These are phyloP conservation scores for Anthrax anthrax DNA, from an alignment of 2,888 invertebrate genomes.

Conservation along the genomic window DNA sequence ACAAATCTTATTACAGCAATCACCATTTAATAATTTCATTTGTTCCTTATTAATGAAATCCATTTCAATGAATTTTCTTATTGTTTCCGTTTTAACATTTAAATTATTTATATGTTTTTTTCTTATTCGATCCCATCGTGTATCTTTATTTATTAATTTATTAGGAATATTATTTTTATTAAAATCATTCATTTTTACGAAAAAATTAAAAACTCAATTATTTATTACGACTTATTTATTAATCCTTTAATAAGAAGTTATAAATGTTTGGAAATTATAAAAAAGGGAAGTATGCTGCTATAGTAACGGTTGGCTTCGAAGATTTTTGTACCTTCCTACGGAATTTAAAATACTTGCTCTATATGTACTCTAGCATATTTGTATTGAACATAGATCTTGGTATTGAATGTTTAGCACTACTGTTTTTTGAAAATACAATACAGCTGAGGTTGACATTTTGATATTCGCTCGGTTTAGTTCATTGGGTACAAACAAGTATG, in stretches of 20 bases:
- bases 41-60: conserved; percentile 26
- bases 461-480: no score
- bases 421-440: no score
- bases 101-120: conserved; percentile 22
- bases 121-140: conserved; percentile 33
- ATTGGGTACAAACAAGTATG: no score
- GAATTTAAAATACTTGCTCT: no score
- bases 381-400: no score
- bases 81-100: conserved; percentile 24
- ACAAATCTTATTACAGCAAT: conserved; percentile 10
- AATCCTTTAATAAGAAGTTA: background rate
- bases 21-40: conserved; percentile 23
- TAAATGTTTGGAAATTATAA: background rate
- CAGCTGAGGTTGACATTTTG: no score
- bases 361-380: no score
- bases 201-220: no score
- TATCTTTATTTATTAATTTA: conserved; percentile 18
- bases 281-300: background rate
- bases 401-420: no score
- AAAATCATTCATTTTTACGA: no score
- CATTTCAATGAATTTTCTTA: conserved; percentile 28
- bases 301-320: background rate
- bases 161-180: no score
- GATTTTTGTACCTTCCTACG: no score
- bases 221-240: background rate